Conservation (phyloP, 2,797 vertebrate species). For the Eleutherodactylus coqui region DNA sequence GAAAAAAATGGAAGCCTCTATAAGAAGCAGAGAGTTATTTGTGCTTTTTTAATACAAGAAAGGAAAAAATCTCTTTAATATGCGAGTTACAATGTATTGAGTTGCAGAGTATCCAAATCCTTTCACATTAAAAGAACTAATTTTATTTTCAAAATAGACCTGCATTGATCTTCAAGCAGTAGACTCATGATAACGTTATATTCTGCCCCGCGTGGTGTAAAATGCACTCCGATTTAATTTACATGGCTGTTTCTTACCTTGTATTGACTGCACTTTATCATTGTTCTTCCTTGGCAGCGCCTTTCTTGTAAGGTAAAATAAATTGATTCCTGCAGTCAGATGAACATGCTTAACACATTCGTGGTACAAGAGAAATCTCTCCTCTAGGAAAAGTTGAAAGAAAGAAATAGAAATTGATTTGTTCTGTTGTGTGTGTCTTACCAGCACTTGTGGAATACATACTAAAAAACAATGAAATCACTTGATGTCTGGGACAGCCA, state of each 20-base stretch:
- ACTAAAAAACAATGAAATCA: not conserved
- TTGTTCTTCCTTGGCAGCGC: not conserved
- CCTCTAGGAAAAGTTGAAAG: constrained; percentile 3
- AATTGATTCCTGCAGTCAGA: not conserved
- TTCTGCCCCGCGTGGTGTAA: not conserved
- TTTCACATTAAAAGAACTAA: not conserved
- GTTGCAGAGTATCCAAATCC: not conserved
- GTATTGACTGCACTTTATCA: not conserved
- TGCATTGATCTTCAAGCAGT: not conserved
- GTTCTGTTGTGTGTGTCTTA: not conserved
- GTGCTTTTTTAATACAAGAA: not conserved
- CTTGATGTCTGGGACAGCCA: constrained; percentile 8
- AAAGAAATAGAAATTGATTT: constrained; percentile 20
- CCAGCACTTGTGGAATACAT: not conserved
- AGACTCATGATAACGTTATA: not conserved
- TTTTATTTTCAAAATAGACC: not conserved
- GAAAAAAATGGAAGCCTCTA: not conserved
- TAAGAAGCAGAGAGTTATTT: not conserved
- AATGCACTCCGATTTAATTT: not conserved
- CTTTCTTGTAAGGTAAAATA: not conserved
- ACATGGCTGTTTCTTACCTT: not conserved
- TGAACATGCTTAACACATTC: not conserved
- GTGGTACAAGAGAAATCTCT: not conserved
- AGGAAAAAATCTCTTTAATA: not conserved
- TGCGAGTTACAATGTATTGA: not conserved